A percentile compares a stretch with the other conserved stretches of the same genome.
phyloP scores from a whole-genome alignment of 2,113 vertebrate genomes.

The Chloropsis hardwickii region DNA sequence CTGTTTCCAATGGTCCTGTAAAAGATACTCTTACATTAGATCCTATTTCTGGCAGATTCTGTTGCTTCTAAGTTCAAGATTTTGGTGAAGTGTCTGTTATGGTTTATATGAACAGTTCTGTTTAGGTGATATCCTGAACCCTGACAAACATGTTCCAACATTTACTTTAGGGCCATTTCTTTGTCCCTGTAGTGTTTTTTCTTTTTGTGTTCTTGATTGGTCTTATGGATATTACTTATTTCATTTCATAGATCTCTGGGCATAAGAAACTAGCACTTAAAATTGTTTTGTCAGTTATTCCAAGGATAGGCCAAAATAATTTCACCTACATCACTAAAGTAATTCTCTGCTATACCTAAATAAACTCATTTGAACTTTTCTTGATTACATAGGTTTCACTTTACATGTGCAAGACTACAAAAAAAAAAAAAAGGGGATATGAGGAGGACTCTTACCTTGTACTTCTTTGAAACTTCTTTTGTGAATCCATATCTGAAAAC shows the following conservation, averaged over 20 bases:
- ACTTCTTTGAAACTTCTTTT: constrained; percentile 91
- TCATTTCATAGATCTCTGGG: neutral
- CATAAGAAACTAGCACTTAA: neutral
- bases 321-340: neutral
- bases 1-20: constrained; percentile 80
- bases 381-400: neutral
- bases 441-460: constrained; percentile 80
- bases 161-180: neutral
- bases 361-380: neutral
- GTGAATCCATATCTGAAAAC: constrained; percentile 93
- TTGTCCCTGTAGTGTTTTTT: neutral
- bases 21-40: neutral
- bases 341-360: neutral
- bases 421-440: neutral
- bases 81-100: neutral
- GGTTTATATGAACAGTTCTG: neutral
- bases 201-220: neutral
- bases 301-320: neutral
- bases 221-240: neutral
- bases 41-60: neutral
- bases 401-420: neutral
- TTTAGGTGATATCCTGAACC: neutral
- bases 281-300: neutral
- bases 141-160: neutral
- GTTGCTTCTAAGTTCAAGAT: neutral